These are phyloP conservation scores for Prosapia bicincta DNA, from an alignment of 2,888 invertebrate genomes.

Conservation along the genomic window DNA sequence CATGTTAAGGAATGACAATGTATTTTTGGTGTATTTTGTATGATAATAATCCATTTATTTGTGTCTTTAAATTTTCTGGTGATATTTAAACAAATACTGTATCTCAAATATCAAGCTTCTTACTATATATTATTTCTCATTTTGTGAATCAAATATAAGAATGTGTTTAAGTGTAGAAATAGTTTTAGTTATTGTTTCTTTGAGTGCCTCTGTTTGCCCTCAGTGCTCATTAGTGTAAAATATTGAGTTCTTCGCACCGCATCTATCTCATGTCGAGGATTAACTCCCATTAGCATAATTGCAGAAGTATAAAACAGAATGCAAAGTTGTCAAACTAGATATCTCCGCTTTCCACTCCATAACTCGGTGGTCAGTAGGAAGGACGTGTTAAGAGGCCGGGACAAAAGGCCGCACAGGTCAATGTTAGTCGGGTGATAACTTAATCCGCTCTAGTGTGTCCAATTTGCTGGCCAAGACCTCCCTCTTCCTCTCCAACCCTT, in stretches of 20 bases:
- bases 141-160: no score
- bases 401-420: slow-evolving; percentile 11
- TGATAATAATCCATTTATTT: no score
- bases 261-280: background rate
- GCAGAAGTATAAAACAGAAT: background rate
- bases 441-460: slow-evolving; percentile 29
- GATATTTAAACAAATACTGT: no score
- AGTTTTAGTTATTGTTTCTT: no score
- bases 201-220: no score
- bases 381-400: background rate
- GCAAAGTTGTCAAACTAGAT: background rate
- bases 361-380: slow-evolving; percentile 16
- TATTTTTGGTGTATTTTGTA: no score
- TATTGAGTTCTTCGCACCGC: background rate
- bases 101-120: no score
- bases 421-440: slow-evolving; percentile 23
- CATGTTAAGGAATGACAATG: no score
- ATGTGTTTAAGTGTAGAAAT: no score
- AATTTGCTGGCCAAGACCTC: slow-evolving; percentile 17
- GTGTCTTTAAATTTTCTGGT: no score
- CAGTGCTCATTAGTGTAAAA: background rate
- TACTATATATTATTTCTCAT: no score
- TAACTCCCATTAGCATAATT: background rate
- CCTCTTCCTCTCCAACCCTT: slow-evolving; percentile 18
- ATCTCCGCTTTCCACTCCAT: slow-evolving; percentile 20